Base-by-base conservation (phyloP, 2,888 invertebrate genomes). In the Andrena praecox region DNA sequence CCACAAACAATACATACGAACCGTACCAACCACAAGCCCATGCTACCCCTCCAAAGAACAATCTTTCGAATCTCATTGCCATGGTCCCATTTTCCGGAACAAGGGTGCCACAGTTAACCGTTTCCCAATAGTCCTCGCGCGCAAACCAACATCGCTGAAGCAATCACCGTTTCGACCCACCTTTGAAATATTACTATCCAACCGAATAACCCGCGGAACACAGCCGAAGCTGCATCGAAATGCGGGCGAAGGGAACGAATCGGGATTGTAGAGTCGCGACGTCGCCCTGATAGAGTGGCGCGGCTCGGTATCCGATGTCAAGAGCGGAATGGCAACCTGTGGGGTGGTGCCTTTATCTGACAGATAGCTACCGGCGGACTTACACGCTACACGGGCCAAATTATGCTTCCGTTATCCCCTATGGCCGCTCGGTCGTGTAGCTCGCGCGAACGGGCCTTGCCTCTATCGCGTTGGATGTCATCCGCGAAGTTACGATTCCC, bases 261-360 rank as follows among this genome's bases (percentile, higher is more conserved):
- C 50, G 52, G 35, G 52, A 54, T 72, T 54, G n/a, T 8, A 12
- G 48, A 50, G 67, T 81, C 68, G 67, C 50, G 27, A 63, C 56
- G 54, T 35, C 12, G 29, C 2, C n/a, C 27, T 4, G n/a, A 52
- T 59, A 33, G 24, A 24, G 20, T 42, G 77, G 35, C 59, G 52
- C 68, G 64, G 77, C 69, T 82, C 71, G 70, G 84, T 82, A 70
- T 82, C 77, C 81, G 56, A 67, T 56, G 77, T 54, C 75, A 72
- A 84, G 63, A 73, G 56, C 56, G 79, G 76, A 88, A 86, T 85
- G 42, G 82, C 84, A 72, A 73, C 80, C 67, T 76, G 81, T 69
- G 80, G 67, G 78, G 80, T 69, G 80, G 67, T 85, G 66, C 86
- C 84, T 89, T 80, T 88, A 84, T 89, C 90, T 85, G 89, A 89